Conservation (phyloP, 92 coral and sea anemone species). For the Micromussa lordhowensis region DNA sequence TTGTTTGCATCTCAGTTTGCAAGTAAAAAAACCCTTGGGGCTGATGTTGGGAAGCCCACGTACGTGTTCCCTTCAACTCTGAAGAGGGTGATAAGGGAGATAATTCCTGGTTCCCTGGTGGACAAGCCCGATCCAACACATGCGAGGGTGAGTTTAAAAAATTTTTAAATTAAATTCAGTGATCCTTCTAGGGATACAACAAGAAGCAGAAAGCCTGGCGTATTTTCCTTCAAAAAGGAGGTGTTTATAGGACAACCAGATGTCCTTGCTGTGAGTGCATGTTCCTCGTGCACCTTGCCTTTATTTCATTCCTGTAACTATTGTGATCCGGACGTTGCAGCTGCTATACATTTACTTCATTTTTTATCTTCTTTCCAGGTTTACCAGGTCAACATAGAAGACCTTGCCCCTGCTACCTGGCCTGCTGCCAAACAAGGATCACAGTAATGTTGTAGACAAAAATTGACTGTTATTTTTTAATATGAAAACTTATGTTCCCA, state of each 20-base stretch:
- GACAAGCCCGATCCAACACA: conserved; percentile 40
- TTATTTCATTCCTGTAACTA: not conserved
- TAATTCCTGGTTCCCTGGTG: conserved; percentile 18
- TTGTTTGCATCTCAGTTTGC: conserved; percentile 43
- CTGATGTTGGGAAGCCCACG: conserved; percentile 4
- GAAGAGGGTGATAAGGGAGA: conserved; percentile 44
- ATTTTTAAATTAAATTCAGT: not conserved
- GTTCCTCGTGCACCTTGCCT: not conserved
- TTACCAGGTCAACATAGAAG: conserved; percentile 63
- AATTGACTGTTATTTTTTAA: too few relatives aligned
- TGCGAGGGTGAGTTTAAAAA: conserved; percentile 14
- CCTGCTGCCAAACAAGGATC: conserved; percentile 23
- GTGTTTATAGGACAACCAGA: conserved; percentile 5
- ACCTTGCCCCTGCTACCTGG: conserved; percentile 61
- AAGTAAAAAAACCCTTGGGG: conserved; percentile 41
- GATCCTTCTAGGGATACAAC: not conserved
- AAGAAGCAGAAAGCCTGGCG: not conserved
- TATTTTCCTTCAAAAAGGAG: not conserved
- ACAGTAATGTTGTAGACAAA: too few relatives aligned
- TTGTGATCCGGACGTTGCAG: not conserved
- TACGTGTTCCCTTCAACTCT: conserved; percentile 43
- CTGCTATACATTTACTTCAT: not conserved
- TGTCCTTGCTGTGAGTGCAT: not conserved
- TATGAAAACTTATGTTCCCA: too few relatives aligned
- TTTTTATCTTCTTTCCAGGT: conserved; percentile 40